A percentile compares a stretch with the other conserved stretches of the same genome.
Conservation (phyloP, 2,888 invertebrate species). For the Biston betularia region DNA sequence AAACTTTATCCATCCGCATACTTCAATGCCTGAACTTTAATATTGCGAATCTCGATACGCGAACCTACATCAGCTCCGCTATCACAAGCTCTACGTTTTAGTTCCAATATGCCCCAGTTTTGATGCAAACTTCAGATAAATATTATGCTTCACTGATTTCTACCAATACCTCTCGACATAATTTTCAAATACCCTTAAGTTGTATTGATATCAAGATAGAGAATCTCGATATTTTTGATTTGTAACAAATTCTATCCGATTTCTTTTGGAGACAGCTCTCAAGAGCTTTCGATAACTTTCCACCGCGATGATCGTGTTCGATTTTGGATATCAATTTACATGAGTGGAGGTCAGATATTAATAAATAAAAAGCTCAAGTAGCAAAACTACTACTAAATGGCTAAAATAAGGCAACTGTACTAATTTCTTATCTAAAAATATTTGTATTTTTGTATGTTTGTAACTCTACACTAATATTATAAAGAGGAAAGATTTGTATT, state of each 20-base stretch:
- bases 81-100: constrained; percentile 28
- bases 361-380: no score
- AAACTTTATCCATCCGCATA: constrained; percentile 14
- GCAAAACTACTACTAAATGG: no score
- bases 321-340: constrained; percentile 16
- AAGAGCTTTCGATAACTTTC: constrained; percentile 14
- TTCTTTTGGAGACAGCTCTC: constrained; percentile 22
- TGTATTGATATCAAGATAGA: constrained; percentile 40
- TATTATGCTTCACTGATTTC: constrained; percentile 50
- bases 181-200: constrained; percentile 53
- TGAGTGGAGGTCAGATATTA: neutral
- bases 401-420: no score
- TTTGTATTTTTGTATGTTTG: no score
- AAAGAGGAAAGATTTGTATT: no score
- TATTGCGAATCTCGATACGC: constrained; percentile 23
- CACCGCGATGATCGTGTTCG: constrained; percentile 8
- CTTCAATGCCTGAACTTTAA: constrained; percentile 18
- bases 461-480: no score
- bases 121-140: constrained; percentile 55
- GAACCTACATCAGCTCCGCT: constrained; percentile 9
- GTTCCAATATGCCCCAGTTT: constrained; percentile 41
- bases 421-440: no score
- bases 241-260: constrained; percentile 25
- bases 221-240: constrained; percentile 32
- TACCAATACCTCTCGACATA: constrained; percentile 42